Percentiles rank a stretch among this genome's conserved stretches.
These are phyloP conservation scores for Crossocerus cetratus DNA, from an alignment of 2,888 invertebrate species.

Conservation along the genomic window DNA sequence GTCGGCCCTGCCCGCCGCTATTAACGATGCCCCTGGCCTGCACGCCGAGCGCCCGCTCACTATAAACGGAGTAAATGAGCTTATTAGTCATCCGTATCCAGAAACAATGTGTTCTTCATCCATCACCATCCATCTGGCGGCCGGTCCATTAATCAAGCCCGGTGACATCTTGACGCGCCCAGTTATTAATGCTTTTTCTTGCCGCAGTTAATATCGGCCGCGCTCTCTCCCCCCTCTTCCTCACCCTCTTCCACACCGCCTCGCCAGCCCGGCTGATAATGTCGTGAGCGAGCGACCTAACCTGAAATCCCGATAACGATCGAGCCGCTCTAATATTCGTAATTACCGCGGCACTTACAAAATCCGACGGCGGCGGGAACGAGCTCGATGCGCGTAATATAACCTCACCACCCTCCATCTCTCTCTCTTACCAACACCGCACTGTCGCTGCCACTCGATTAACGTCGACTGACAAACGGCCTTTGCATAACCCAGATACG, in stretches of 20 bases:
- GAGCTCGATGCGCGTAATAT: neutral
- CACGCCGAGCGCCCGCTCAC: constrained; percentile 11
- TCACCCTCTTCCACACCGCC: too few species aligned
- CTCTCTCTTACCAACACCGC: too few species aligned
- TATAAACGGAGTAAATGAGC: constrained; percentile 35
- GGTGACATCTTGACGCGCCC: constrained; percentile 47
- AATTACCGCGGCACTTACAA: constrained; percentile 22
- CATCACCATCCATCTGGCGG: constrained; percentile 42
- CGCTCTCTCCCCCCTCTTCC: neutral
- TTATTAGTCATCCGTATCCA: constrained; percentile 49
- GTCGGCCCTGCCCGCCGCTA: neutral
- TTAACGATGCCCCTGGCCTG: neutral
- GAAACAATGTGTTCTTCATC: constrained; percentile 49
- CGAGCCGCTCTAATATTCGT: constrained; percentile 30
- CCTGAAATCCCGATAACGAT: constrained; percentile 36
- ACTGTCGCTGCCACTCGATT: too few species aligned
- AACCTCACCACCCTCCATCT: too few species aligned
- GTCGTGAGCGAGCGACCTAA: constrained; percentile 37
- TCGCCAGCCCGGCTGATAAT: constrained; percentile 35
- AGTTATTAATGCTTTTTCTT: constrained; percentile 58
- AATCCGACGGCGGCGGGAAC: constrained; percentile 12
- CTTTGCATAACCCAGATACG: neutral
- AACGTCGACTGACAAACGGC: constrained; percentile 13
- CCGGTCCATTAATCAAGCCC: constrained; percentile 53
- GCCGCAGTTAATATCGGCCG: constrained; percentile 49